Evolutionary conservation across 2,888 invertebrate genomes (phyloP).

Genomic region (Apotomis turbidana): DNA sequence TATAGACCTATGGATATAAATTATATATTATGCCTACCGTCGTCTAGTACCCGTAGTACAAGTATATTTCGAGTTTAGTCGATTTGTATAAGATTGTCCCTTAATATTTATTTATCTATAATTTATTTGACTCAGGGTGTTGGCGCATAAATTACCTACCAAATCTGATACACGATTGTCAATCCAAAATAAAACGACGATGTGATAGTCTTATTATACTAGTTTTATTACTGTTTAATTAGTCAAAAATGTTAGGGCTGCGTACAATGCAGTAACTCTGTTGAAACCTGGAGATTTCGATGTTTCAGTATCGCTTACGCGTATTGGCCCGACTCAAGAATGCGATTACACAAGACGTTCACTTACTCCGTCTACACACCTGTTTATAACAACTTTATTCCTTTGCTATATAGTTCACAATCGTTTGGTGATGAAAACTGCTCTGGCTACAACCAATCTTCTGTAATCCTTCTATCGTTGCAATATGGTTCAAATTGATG

Average conservation of each 20-base stretch:
- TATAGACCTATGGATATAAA: too few relatives aligned
- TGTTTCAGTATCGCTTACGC: constrained; percentile 66
- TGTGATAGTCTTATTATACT: too few relatives aligned
- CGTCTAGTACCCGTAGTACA: too few relatives aligned
- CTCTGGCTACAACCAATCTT: constrained; percentile 15
- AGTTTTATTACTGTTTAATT: not conserved
- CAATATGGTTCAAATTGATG: constrained; percentile 9
- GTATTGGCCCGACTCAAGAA: constrained; percentile 62
- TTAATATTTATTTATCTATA: too few relatives aligned
- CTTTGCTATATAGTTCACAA: not conserved
- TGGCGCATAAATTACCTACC: too few relatives aligned
- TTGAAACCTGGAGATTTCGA: constrained; percentile 52
- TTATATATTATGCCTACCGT: too few relatives aligned
- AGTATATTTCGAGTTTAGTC: too few relatives aligned
- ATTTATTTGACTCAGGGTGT: too few relatives aligned
- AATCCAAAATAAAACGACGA: too few relatives aligned
- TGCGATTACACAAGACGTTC: constrained; percentile 63
- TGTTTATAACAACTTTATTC: constrained; percentile 18
- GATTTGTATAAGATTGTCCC: too few relatives aligned
- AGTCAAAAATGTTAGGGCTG: not conserved
- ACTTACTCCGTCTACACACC: constrained; percentile 26
- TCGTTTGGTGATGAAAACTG: constrained; percentile 13
- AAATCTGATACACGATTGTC: too few relatives aligned
- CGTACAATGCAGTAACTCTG: constrained; percentile 32
- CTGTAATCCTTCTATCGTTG: constrained; percentile 4